Conservation (phyloP, 2,888 invertebrate species). For the Diaphora mendica region DNA sequence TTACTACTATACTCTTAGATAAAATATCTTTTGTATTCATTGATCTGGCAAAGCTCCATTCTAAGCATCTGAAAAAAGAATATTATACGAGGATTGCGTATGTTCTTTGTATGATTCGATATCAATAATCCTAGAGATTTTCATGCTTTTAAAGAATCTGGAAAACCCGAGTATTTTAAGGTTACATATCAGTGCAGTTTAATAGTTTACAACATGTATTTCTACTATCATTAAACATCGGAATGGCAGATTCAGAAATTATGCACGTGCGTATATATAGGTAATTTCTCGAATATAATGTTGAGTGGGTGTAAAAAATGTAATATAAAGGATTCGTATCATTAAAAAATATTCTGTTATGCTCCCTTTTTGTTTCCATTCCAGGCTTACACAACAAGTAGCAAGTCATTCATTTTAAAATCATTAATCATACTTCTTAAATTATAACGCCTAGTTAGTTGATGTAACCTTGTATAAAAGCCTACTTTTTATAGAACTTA, state of each 20-base stretch:
- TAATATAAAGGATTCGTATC: neutral
- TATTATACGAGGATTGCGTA: neutral
- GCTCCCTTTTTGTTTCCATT: neutral
- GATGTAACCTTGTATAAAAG: neutral
- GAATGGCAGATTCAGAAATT: too few relatives aligned
- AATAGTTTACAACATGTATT: too few relatives aligned
- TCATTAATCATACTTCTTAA: slow-evolving; percentile 17
- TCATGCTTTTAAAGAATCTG: neutral
- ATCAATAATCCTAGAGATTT: neutral
- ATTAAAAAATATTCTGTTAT: neutral
- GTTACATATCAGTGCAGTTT: neutral
- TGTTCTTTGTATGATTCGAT: neutral
- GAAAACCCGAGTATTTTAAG: neutral
- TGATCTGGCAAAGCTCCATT: neutral
- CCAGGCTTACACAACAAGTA: neutral
- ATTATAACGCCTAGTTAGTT: slow-evolving; percentile 15
- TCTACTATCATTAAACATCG: too few relatives aligned
- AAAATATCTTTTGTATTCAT: neutral
- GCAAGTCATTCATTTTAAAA: slow-evolving; percentile 5
- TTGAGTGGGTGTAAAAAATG: too few relatives aligned
- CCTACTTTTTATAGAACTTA: neutral
- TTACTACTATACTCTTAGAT: neutral
- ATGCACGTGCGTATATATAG: too few relatives aligned
- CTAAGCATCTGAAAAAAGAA: neutral
- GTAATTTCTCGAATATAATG: too few relatives aligned